Conservation (phyloP, 2,888 invertebrate genomes). For the Stenodera caucasica region DNA sequence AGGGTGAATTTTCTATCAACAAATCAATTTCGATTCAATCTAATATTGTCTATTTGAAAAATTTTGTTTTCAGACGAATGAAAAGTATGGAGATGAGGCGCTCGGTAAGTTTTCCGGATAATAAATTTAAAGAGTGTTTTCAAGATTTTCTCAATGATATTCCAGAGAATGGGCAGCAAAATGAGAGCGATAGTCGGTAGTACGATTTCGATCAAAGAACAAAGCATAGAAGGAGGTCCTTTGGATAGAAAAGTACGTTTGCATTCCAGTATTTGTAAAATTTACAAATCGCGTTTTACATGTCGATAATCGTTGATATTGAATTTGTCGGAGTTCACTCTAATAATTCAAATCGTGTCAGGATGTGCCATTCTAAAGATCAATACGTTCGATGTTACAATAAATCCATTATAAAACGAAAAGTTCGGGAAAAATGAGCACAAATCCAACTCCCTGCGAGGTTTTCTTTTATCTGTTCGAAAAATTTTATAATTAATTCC, state of each 20-base stretch:
- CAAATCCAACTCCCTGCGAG: background rate
- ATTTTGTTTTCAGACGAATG: too few species aligned
- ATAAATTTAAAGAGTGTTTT: too few species aligned
- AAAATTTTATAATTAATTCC: background rate
- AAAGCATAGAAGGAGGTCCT: background rate
- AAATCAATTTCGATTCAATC: too few species aligned
- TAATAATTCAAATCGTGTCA: background rate
- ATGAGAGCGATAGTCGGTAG: background rate
- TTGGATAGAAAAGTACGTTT: background rate
- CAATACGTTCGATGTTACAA: background rate
- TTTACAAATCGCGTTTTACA: too few species aligned
- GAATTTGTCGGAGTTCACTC: background rate
- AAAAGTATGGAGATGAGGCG: background rate
- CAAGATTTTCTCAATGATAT: too few species aligned
- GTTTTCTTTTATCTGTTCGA: background rate
- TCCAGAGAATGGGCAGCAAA: background rate
- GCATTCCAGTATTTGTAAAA: background rate
- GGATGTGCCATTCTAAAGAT: background rate
- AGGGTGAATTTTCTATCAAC: too few species aligned
- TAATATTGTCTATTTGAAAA: too few species aligned
- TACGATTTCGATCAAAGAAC: background rate
- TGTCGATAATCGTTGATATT: too few species aligned
- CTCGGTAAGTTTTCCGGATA: background rate
- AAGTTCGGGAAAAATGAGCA: background rate
- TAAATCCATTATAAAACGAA: background rate